Conservation (phyloP, 2,888 invertebrate species). For the Gymnoscelis rufifasciata region DNA sequence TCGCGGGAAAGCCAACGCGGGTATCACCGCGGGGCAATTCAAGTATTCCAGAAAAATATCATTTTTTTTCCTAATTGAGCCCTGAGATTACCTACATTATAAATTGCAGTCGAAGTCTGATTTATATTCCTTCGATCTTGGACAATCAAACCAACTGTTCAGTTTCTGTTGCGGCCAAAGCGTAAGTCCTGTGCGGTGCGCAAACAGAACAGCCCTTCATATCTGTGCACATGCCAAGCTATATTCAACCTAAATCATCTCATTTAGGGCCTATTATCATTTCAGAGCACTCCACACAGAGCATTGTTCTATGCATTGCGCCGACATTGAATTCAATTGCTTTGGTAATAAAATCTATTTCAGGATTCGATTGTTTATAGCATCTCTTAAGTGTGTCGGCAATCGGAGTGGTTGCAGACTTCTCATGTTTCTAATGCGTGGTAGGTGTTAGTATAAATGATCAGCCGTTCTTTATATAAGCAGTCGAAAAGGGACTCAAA, state of each 20-base stretch:
- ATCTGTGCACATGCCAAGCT: slow-evolving; percentile 33
- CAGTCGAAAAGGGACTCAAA: slow-evolving; percentile 35
- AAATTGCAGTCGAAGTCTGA: background rate
- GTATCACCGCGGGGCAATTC: too few species aligned
- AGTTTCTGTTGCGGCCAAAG: slow-evolving; percentile 46
- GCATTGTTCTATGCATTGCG: slow-evolving; percentile 48
- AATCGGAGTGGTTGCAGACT: slow-evolving; percentile 57
- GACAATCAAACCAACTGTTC: slow-evolving; percentile 38
- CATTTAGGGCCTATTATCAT: slow-evolving; percentile 47
- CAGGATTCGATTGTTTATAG: slow-evolving; percentile 63
- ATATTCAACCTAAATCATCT: slow-evolving; percentile 43
- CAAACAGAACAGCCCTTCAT: slow-evolving; percentile 37
- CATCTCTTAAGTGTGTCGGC: slow-evolving; percentile 56
- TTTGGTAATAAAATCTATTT: slow-evolving; percentile 68
- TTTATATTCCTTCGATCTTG: slow-evolving; percentile 12
- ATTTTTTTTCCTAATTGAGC: too few species aligned
- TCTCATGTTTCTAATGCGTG: slow-evolving; percentile 62
- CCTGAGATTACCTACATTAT: too few species aligned
- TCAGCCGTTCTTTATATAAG: slow-evolving; percentile 52
- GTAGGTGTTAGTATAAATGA: slow-evolving; percentile 55
- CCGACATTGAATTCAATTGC: slow-evolving; percentile 70
- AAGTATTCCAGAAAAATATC: too few species aligned
- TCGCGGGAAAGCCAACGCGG: too few species aligned
- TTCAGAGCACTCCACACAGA: slow-evolving; percentile 43
- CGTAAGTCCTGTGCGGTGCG: slow-evolving; percentile 46